Base-by-base conservation (phyloP, 2,888 invertebrate genomes). In the Hirtodrosophila alboralis region DNA sequence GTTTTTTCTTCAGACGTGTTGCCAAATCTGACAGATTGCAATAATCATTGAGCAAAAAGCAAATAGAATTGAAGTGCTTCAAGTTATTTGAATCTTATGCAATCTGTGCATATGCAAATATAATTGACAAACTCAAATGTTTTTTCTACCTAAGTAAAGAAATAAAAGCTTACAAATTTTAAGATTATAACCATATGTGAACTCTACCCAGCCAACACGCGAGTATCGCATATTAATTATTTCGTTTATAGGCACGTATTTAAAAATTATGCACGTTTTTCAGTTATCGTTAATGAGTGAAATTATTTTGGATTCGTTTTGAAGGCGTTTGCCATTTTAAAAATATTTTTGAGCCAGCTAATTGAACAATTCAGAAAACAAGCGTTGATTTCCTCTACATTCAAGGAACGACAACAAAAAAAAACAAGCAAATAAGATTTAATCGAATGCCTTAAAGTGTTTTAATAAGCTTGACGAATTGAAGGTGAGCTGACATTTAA, bases 231-330 rank as follows among this genome's bases (percentile, higher is more conserved):
- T 71, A 57, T 47, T 34, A 52, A 71, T 63, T 59, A 56, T 2
- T 51, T 49, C 26, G 53, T 67, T 71, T 47, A 40, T 38, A 30
- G 33, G 51, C 71, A 72, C 58, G 68, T 72, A 63, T 31, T 41
- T n/a, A 28, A 37, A 51, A 40, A 38, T 8, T 36, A 49, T 56
- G 43, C 56, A 56, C 67, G 57, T 59, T 67, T 43, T 12, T 5
- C 28, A 63, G 45, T 27, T 45, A 36, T 49, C 38, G 38, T 53
- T 49, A 52, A 52, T 69, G 60, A 64, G 31, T 59, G 38, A 26
- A 21, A 56, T 47, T 56, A 26, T 58, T 40, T 54, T 12, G 2
- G 7, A 18, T 28, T 28, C 10, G 18, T 10, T 21, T 23, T 23
- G 34, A 44, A 48, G 37, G 47, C 38, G 23, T 37, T 44, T 41